Percentiles rank a stretch among this genome's conserved stretches.
These are phyloP conservation scores for Pteropus rufus DNA, from an alignment of 2,797 vertebrate species.

Conservation along the genomic window DNA sequence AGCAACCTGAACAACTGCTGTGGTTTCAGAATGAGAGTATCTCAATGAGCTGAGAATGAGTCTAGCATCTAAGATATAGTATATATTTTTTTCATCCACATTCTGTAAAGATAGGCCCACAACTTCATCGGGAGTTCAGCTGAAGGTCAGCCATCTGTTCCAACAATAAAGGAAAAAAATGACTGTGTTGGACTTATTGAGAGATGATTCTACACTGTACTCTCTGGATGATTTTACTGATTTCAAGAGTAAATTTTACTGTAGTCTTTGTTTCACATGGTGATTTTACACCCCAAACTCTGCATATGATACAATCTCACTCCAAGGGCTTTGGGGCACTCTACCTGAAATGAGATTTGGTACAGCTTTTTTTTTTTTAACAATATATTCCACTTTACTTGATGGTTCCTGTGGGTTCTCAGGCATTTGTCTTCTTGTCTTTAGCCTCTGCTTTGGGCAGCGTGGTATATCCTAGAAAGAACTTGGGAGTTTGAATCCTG, in stretches of 20 bases:
- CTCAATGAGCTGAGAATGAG: neutral
- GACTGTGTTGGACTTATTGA: neutral
- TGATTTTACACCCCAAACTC: neutral
- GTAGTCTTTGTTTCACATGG: neutral
- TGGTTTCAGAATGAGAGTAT: neutral
- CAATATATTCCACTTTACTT: neutral
- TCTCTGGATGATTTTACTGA: neutral
- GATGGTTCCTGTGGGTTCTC: neutral
- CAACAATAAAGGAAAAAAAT: neutral
- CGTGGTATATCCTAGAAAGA: neutral
- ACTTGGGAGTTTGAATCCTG: neutral
- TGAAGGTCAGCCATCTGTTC: neutral
- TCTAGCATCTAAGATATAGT: neutral
- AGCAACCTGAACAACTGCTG: neutral
- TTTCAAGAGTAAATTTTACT: neutral
- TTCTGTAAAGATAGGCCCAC: neutral
- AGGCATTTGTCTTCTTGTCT: neutral
- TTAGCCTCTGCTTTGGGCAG: neutral
- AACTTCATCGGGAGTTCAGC: neutral
- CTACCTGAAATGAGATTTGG: too few relatives aligned
- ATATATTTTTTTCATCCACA: neutral
- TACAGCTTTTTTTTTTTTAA: neutral
- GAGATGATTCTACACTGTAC: neutral
- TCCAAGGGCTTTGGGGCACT: neutral
- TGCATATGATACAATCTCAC: fast-evolving